Evolutionary conservation across 2,888 invertebrate species (phyloP), one percentile per base, ranked within the genome.

Genomic region (Mamestra brassicae): DNA sequence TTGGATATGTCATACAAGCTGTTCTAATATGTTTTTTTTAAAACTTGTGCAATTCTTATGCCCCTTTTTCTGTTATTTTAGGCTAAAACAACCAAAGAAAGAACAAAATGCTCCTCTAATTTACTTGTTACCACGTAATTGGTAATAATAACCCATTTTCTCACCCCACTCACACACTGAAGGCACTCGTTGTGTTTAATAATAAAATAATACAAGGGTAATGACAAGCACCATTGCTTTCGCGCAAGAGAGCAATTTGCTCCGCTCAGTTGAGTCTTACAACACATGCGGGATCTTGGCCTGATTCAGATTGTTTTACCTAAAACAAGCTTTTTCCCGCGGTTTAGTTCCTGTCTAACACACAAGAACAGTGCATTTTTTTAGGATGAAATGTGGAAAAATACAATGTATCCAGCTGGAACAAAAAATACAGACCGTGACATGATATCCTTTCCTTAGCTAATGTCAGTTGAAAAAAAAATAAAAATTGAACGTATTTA

Each of bases 151-250:
- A 63, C 26, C 4, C 10, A 66, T 54, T 57, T 68, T 17, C 17
- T 47, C 8, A 15, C 42, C 45, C 5, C 0, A 55, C 36, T 54
- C 8, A 50, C 6, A 61, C 7, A 75, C 17, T 47, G 17, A 63
- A 54, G 17, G 6, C n/a, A 63, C 34, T 58, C 36, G 8, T 34
- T 67, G 42, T 58, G 34, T 73, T 34, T 58, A 36, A 50, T 65
- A 73, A 64, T 55, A 47, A 69, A 74, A 71, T 17, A 61, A 60
- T 64, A 71, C n/a, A 64, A 64, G 45, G 42, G n/a, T 38, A 75
- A 80, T 80, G 38, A 64, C 60, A 75, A 60, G 67, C 64, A 34
- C 52, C 71, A 80, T 75, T 80, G 71, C 42, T 68, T 45, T 11
- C 64, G 60, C 45, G 64, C 26, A 69, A 78, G 55, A 75, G 67